Base-by-base conservation (phyloP, 2,113 vertebrate genomes). In the Probosciger aterrimus region DNA sequence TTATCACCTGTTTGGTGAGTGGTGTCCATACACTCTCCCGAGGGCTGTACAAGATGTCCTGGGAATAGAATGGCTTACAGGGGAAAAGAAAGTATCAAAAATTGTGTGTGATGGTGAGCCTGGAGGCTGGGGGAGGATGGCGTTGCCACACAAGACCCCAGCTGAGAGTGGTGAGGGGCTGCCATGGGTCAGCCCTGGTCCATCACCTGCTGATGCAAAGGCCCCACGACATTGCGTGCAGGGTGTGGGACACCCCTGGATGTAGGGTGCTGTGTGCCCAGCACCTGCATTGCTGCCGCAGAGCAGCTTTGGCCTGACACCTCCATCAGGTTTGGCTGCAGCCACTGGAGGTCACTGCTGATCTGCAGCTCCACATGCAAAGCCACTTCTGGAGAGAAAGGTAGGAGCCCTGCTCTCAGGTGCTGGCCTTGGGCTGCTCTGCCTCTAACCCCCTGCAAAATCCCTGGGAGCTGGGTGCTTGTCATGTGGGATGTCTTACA, bases 261-360 rank as follows among this genome's bases (percentile, higher is more conserved):
- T 22, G 31, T n/a, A 8, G 59, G 64, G 25, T 41, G 30, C 43
- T 0, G 3, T 4, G 64, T 9, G 5, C 9, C 28, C 57, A 59
- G 27, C 5, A 14, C 27, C 37, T 31, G 52, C 1, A 1, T 10
- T 50, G 57, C 18, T 1, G 4, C 35, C 20, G 41, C 0, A 0
- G 6, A 3, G 11, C 0, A 1, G 4, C n/a, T 93, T 5, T 16
- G 35, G 14, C 9, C 18, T 4, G 28, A 1, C 3, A 7, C 7
- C 23, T n/a, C 59, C 37, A 7, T 10, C 2, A 6, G 43, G 1
- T 33, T 27, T 14, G 70, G 53, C 59, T 63, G 67, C 46, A 82
- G 46, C 88, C 90, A 11, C 90, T 92, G 96, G 97, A 95, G 86
- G 95, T 90, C 93, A 78, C 83, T 93, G 93, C 88, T 41, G 91